Evolutionary conservation across 2,888 invertebrate genomes (phyloP).

Genomic region (Rhaphigaster nebulosa): DNA sequence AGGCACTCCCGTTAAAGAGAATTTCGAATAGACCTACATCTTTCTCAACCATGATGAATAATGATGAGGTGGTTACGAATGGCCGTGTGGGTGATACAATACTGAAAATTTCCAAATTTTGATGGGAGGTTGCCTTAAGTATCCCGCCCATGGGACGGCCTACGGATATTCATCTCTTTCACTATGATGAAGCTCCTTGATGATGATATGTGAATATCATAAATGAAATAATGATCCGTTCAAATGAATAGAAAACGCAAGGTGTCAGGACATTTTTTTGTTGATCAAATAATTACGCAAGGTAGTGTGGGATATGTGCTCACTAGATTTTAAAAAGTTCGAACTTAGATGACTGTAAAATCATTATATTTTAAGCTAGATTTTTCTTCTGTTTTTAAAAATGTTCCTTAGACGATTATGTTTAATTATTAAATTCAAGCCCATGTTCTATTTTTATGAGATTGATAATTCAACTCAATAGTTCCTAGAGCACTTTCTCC

Average conservation of each 20-base stretch:
- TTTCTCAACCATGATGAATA: slow-evolving; percentile 18
- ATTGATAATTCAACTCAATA: no score
- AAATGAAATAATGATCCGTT: not conserved
- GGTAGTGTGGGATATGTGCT: no score
- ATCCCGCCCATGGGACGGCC: not conserved
- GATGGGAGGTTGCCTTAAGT: not conserved
- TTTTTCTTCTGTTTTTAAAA: no score
- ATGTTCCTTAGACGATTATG: no score
- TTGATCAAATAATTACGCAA: no score
- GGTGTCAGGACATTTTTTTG: no score
- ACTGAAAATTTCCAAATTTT: slow-evolving; percentile 26
- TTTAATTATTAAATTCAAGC: no score
- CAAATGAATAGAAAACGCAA: not conserved
- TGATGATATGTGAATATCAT: not conserved
- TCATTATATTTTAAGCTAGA: no score
- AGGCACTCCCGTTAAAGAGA: not conserved
- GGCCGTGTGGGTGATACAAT: slow-evolving; percentile 22
- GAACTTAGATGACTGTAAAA: no score
- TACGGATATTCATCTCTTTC: not conserved
- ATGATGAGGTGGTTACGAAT: not conserved
- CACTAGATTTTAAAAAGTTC: no score
- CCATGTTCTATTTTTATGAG: no score
- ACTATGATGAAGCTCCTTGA: not conserved
- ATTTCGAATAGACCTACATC: not conserved
- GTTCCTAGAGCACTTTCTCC: no score